These are phyloP conservation scores for Nymphalis c-album DNA, from an alignment of 2,888 invertebrate species.

Conservation along the genomic window DNA sequence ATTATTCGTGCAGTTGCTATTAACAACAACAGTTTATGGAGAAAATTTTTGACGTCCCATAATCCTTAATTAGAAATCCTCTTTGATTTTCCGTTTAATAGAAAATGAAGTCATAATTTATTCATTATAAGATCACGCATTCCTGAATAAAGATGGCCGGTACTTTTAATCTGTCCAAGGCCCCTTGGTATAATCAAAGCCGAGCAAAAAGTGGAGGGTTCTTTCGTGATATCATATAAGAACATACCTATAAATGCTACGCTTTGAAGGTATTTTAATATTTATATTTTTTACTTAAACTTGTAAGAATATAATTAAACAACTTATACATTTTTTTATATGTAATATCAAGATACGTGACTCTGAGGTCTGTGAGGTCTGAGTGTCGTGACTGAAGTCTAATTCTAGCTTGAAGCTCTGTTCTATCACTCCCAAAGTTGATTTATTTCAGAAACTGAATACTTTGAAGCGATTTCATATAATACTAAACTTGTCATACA, in stretches of 20 bases:
- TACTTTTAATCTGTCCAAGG: constrained; percentile 65
- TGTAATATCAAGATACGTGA: too few species aligned
- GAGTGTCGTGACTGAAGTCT: too few species aligned
- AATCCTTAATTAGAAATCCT: constrained; percentile 28
- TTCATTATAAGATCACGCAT: constrained; percentile 63
- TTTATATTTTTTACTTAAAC: too few species aligned
- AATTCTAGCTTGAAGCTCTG: too few species aligned
- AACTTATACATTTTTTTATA: too few species aligned
- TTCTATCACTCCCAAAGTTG: too few species aligned
- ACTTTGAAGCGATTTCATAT: too few species aligned
- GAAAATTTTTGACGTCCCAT: constrained; percentile 14
- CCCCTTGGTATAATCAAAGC: constrained; percentile 55
- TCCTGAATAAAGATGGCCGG: constrained; percentile 51
- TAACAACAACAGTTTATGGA: constrained; percentile 20
- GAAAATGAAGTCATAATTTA: constrained; percentile 54
- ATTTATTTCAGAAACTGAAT: too few species aligned
- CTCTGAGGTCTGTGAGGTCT: too few species aligned
- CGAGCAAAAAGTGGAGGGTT: constrained; percentile 37
- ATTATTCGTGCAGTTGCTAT: constrained; percentile 9
- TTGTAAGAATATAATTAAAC: too few species aligned
- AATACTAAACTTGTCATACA: too few species aligned
- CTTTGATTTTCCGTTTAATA: constrained; percentile 49
- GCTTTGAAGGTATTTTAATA: too few species aligned
- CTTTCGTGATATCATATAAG: background rate
- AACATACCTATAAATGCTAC: background rate